Percentiles rank a stretch among this genome's conserved stretches.
Conservation (phyloP, 1,140 invertebrate genomes). For the Scylla paramamosain region DNA sequence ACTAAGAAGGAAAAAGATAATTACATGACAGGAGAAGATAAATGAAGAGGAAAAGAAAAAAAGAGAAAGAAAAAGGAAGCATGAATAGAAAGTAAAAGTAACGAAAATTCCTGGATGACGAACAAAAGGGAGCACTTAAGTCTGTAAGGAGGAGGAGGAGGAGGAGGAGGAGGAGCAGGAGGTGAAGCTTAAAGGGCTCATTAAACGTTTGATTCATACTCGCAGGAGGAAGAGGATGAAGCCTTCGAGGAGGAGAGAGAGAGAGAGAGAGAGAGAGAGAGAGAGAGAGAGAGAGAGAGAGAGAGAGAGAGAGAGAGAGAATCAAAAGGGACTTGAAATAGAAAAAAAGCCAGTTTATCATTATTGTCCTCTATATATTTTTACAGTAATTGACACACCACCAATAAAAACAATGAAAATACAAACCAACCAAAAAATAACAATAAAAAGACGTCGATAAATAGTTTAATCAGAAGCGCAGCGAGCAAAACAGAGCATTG, state of each 20-base stretch:
- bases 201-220: not conserved
- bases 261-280: slow-evolving; percentile 41
- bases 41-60: not conserved
- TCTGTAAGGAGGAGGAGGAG: not conserved
- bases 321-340: not conserved
- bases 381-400: no score
- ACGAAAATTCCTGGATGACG: not conserved
- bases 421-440: not conserved
- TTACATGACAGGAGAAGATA: no score
- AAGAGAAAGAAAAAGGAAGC: not conserved
- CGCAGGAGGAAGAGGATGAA: not conserved
- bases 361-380: no score
- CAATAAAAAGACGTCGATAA: not conserved
- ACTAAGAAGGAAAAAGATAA: no score
- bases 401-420: not conserved
- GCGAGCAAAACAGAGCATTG: not conserved
- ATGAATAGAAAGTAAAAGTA: not conserved
- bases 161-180: not conserved
- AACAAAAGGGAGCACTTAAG: not conserved
- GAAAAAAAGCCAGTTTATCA: no score
- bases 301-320: slow-evolving; percentile 11
- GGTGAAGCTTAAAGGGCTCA: slow-evolving; percentile 1
- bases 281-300: not conserved
- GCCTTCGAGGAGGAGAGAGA: slow-evolving; percentile 5
- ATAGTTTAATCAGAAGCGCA: not conserved